Conservation (phyloP, 2,888 invertebrate genomes). For the Hoplodrina ambigua region DNA sequence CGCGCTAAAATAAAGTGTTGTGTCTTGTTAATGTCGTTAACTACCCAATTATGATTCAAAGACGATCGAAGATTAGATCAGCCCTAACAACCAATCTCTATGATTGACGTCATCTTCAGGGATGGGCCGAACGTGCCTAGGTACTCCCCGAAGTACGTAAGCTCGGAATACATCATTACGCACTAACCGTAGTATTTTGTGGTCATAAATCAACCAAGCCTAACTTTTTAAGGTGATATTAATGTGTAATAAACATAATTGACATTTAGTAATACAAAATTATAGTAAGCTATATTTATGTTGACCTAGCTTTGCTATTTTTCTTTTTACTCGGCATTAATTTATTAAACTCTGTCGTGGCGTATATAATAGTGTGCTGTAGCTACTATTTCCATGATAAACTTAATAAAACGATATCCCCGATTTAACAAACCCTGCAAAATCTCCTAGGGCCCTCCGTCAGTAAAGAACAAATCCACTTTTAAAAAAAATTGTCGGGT, state of each 20-base stretch:
- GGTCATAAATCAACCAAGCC: slow-evolving; percentile 19
- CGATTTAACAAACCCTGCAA: too few relatives aligned
- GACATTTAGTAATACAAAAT: background rate
- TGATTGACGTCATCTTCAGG: slow-evolving; percentile 13
- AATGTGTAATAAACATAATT: slow-evolving; percentile 16
- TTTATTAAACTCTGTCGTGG: too few relatives aligned
- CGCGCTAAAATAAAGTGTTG: too few relatives aligned
- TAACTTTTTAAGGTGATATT: slow-evolving; percentile 5
- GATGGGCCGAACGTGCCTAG: slow-evolving; percentile 4
- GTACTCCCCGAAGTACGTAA: slow-evolving; percentile 1
- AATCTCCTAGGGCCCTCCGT: too few relatives aligned
- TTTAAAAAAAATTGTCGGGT: too few relatives aligned
- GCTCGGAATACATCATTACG: background rate
- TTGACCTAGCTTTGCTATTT: background rate
- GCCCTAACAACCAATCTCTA: slow-evolving; percentile 20
- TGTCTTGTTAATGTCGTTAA: background rate
- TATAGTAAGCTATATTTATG: too few relatives aligned
- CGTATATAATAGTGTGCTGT: too few relatives aligned
- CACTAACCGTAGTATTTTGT: background rate
- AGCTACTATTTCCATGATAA: too few relatives aligned
- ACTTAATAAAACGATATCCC: too few relatives aligned
- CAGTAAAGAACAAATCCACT: too few relatives aligned
- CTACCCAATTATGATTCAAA: background rate
- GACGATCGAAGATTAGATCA: slow-evolving; percentile 27
- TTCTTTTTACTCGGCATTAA: background rate